A percentile compares a stretch with the other conserved stretches of the same genome.
Conservation (phyloP, 2,797 vertebrate genomes). For the Artibeus jamaicensis region DNA sequence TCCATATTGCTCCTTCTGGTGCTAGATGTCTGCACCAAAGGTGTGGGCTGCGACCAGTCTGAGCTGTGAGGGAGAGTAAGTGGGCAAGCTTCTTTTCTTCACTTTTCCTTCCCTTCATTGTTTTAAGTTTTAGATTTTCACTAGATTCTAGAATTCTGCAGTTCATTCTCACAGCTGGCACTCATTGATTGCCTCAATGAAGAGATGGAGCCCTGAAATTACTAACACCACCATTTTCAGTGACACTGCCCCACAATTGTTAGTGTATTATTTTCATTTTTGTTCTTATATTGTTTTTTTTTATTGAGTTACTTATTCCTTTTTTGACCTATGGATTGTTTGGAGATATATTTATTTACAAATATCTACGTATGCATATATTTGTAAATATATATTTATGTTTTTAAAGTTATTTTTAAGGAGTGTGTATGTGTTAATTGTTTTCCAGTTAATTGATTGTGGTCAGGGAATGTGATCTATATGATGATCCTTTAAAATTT, state of each 20-base stretch:
- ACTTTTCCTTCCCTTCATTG: background rate
- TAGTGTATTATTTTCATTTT: background rate
- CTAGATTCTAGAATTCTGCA: background rate
- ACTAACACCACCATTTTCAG: background rate
- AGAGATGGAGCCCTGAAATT: background rate
- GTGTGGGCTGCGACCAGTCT: background rate
- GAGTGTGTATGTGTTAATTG: background rate
- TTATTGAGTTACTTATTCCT: background rate
- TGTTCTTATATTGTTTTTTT: background rate
- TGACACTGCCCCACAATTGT: background rate
- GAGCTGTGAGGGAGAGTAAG: background rate
- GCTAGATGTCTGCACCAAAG: background rate
- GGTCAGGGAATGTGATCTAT: background rate
- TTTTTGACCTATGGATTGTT: background rate
- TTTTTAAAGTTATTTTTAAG: background rate
- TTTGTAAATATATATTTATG: background rate
- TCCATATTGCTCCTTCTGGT: background rate
- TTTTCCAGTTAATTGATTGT: background rate
- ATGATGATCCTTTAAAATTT: background rate
- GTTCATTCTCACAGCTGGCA: background rate
- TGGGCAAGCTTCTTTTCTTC: background rate
- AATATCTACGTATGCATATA: no score
- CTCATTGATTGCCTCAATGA: background rate
- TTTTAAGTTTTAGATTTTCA: background rate
- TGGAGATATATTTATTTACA: background rate